phyloP scores from a whole-genome alignment of 2,888 invertebrate genomes.

The Rhimphoctona megacephalus region DNA sequence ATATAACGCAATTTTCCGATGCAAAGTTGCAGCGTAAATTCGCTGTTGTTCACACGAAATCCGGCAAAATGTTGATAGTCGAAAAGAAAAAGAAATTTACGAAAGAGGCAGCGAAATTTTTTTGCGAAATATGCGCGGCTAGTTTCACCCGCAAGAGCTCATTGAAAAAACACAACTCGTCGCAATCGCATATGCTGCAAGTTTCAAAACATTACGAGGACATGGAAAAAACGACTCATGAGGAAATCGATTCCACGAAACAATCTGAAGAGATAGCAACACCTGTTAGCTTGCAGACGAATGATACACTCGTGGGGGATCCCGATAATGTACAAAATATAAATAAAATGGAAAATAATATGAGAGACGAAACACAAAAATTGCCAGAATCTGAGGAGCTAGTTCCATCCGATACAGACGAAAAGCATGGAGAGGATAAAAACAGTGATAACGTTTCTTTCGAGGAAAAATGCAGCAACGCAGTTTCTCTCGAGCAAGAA shows the following conservation, averaged over 20 bases:
- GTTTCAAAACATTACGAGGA: constrained; percentile 71
- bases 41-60: constrained; percentile 81
- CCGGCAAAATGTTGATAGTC: constrained; percentile 82
- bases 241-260: constrained; percentile 3
- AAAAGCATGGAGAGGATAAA: background rate
- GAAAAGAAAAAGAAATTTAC: constrained; percentile 83
- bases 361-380: constrained; percentile 29
- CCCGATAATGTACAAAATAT: constrained; percentile 19
- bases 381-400: constrained; percentile 44
- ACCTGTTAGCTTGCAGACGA: constrained; percentile 26
- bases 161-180: constrained; percentile 82
- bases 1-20: constrained; percentile 33
- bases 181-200: constrained; percentile 81
- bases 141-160: constrained; percentile 83
- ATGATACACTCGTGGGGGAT: constrained; percentile 34
- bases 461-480: background rate
- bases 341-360: constrained; percentile 32
- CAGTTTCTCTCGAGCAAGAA: background rate
- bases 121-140: constrained; percentile 81
- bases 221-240: constrained; percentile 23
- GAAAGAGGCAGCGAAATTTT: constrained; percentile 82
- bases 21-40: constrained; percentile 75
- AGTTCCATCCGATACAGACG: background rate
- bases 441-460: background rate
- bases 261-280: constrained; percentile 8